Conservation (phyloP, 2,113 vertebrate genomes). For the Platanista minor region DNA sequence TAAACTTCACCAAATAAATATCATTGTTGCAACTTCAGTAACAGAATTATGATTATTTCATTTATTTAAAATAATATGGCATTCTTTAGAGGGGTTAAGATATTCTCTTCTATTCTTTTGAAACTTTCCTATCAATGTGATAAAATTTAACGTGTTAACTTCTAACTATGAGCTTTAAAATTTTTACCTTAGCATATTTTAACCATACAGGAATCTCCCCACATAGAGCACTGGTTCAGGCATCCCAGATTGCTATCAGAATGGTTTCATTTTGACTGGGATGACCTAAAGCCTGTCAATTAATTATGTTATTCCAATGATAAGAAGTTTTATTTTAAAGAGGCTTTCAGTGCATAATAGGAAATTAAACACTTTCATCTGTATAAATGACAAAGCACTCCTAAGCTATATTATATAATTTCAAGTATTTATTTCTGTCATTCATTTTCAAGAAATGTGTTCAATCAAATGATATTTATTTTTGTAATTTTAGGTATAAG, state of each 20-base stretch:
- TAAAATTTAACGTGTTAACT: neutral
- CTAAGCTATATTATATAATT: neutral
- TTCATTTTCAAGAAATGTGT: neutral
- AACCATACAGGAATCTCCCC: neutral
- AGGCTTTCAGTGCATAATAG: neutral
- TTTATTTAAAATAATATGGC: neutral
- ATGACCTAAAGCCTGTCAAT: neutral
- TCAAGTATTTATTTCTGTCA: neutral
- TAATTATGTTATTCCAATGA: neutral
- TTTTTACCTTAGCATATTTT: neutral
- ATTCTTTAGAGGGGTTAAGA: neutral
- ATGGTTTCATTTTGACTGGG: neutral
- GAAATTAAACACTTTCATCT: neutral
- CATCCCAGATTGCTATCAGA: neutral
- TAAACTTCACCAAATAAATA: neutral
- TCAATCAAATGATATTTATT: neutral
- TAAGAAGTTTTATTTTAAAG: neutral
- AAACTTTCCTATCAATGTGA: neutral
- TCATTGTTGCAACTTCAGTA: neutral
- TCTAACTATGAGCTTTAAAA: neutral
- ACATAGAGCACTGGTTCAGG: neutral
- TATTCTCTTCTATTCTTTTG: neutral
- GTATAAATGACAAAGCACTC: neutral
- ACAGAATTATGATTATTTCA: neutral
- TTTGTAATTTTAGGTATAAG: neutral